Conservation (phyloP, 2,797 vertebrate species). For the Acrossocheilus wenchowensis region DNA sequence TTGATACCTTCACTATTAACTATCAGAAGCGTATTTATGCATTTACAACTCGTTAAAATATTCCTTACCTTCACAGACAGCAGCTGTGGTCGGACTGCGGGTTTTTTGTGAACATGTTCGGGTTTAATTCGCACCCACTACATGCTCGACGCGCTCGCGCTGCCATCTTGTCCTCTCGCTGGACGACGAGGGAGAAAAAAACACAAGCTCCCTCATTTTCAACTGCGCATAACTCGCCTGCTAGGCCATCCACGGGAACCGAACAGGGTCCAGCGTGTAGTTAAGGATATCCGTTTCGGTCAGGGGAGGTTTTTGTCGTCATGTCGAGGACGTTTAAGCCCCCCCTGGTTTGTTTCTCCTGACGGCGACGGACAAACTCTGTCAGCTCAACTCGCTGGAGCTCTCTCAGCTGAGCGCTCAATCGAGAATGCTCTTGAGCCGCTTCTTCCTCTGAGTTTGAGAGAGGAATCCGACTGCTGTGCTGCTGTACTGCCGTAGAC, state of each 20-base stretch:
- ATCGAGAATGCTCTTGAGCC: conserved; percentile 25
- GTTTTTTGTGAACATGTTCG: conserved; percentile 65
- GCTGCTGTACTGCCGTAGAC: not conserved
- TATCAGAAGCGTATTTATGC: not conserved
- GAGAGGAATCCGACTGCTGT: too few relatives aligned
- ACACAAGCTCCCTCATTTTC: conserved; percentile 59
- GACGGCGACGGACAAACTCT: conserved; percentile 32
- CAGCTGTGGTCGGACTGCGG: conserved; percentile 54
- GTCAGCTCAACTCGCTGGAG: conserved; percentile 36
- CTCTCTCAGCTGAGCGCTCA: conserved; percentile 48
- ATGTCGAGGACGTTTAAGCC: conserved; percentile 45
- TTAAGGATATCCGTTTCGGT: conserved; percentile 48
- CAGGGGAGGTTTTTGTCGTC: conserved; percentile 39
- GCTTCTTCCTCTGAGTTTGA: conserved; percentile 17
- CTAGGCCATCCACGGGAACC: conserved; percentile 45
- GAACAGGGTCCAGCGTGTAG: conserved; percentile 16
- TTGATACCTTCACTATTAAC: not conserved
- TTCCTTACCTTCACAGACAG: conserved; percentile 68
- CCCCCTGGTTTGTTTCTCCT: conserved; percentile 30
- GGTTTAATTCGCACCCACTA: conserved; percentile 63
- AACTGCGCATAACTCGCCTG: conserved; percentile 60
- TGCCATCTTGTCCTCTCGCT: conserved; percentile 85
- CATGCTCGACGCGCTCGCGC: conserved; percentile 66
- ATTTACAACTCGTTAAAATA: not conserved
- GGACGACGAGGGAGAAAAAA: conserved; percentile 70